Percentiles rank a stretch among this genome's conserved stretches.
These are phyloP conservation scores for Eumacrocentrus americanus DNA, from an alignment of 2,888 invertebrate genomes.

Conservation along the genomic window DNA sequence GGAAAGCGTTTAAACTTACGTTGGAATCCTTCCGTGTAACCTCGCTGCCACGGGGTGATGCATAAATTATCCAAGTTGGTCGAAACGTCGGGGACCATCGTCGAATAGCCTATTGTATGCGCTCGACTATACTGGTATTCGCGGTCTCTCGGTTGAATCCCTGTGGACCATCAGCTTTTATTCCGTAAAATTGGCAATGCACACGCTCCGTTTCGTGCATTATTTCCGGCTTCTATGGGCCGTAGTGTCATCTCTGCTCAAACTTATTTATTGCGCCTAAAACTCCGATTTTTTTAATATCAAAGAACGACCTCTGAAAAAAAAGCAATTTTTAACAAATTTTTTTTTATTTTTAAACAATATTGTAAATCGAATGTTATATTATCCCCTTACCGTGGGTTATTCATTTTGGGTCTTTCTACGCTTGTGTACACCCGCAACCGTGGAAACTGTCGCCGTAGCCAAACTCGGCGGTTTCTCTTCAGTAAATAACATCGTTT, in stretches of 20 bases:
- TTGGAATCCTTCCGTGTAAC: conserved; percentile 47
- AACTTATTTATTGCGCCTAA: no score
- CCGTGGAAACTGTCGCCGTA: conserved; percentile 15
- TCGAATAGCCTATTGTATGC: conserved; percentile 28
- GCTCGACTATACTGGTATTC: conserved; percentile 11
- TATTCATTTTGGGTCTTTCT: neutral
- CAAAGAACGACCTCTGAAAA: no score
- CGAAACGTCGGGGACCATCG: conserved; percentile 22
- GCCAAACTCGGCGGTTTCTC: conserved; percentile 25
- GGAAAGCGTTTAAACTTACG: conserved; percentile 50
- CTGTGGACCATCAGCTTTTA: neutral
- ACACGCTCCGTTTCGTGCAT: conserved; percentile 20
- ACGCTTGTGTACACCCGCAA: conserved; percentile 3
- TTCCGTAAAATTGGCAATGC: conserved; percentile 1
- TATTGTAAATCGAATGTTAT: no score
- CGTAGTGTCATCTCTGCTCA: no score
- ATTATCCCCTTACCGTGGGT: conserved; percentile 7
- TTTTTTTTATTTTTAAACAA: no score
- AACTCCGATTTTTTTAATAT: no score
- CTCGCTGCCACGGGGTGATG: conserved; percentile 37
- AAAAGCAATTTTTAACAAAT: no score
- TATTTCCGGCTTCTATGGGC: conserved; percentile 10
- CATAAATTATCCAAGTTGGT: conserved; percentile 52
- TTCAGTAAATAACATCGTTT: conserved; percentile 18
- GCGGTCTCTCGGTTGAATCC: conserved; percentile 3